Conservation (phyloP, 2,797 vertebrate species). For the Lepus townsendii region DNA sequence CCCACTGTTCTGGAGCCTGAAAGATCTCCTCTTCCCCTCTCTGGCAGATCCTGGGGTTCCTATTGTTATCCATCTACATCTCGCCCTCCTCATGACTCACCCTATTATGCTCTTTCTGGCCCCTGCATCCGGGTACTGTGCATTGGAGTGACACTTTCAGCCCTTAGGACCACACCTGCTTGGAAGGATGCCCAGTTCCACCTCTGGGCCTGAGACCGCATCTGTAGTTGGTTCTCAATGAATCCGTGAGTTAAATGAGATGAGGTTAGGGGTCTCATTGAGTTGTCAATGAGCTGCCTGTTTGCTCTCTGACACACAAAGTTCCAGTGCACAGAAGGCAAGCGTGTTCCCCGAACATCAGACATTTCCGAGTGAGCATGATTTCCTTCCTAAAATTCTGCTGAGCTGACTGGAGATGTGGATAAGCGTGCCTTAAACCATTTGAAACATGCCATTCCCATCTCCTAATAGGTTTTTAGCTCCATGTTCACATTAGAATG, state of each 20-base stretch:
- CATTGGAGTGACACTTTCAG: not conserved
- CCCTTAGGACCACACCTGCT: too few species aligned
- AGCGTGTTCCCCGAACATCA: not conserved
- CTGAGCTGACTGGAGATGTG: slow-evolving; percentile 52
- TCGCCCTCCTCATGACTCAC: rapidly evolving
- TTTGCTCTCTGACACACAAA: slow-evolving; percentile 14
- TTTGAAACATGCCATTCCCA: slow-evolving; percentile 60
- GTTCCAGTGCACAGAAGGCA: not conserved
- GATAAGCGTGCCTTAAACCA: slow-evolving; percentile 46
- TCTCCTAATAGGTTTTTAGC: slow-evolving; percentile 68
- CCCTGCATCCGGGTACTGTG: too few species aligned
- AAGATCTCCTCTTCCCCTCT: not conserved
- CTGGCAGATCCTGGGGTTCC: not conserved
- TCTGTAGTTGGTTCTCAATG: not conserved
- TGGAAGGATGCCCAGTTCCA: rapidly evolving
- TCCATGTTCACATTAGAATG: slow-evolving; percentile 68
- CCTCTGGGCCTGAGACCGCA: too few species aligned
- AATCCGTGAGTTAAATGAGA: not conserved
- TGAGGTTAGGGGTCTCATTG: not conserved
- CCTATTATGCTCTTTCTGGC: not conserved
- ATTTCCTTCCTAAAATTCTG: slow-evolving; percentile 58
- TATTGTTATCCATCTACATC: not conserved
- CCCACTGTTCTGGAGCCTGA: not conserved
- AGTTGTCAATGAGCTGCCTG: not conserved
- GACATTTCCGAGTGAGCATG: not conserved